Evolutionary conservation across 2,113 vertebrate genomes (phyloP), one percentile per base, ranked within the genome.

Genomic region (Cynopterus brachyotis): DNA sequence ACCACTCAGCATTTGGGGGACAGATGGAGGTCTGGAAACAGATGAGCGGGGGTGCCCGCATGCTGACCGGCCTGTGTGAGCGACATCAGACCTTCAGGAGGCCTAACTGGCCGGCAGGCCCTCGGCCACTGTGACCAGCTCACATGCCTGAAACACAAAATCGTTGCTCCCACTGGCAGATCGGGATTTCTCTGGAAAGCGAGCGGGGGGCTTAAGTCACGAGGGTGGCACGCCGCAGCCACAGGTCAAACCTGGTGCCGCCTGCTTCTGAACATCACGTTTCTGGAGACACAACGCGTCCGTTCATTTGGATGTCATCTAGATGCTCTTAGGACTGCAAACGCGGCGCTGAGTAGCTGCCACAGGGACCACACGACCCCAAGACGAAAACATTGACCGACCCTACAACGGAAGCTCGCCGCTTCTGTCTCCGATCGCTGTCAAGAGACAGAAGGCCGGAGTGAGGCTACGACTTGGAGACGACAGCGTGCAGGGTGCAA

Each of bases 1-100:
- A 40, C 10, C 9, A 1, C 19, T 59, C 24, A n/a, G n/a, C n/a
- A n/a, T n/a, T 3, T 2, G 4, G 28, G 13, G 10, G 40, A 7
- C 4, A 93, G 66, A 32, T 0, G 2, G 53, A 94, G 16, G 11
- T n/a, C 42, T 5, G 11, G 24, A 26, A 0, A 2, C 11, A 37
- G 42, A 22, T 15, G 13, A 13, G n/a, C 15, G 19, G 1, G 6
- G 0, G 8, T 3, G 11, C 17, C 37, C 64, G 57, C 9, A 20
- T 13, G 2, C 45, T 6, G 11, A 32, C 0, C 3, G 20, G 76
- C 17, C 10, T 5, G 4, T 13, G 40, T 60, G 53, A 28, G 53
- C 11, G 64, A 15, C n/a, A 40, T 28, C 2, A 42, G 47, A 53
- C n/a, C n/a, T 64, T n/a, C 30, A 9, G 2, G 62, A 50, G 53